Conservation (phyloP, 2,113 vertebrate genomes). For the Leptocoma aspasia region DNA sequence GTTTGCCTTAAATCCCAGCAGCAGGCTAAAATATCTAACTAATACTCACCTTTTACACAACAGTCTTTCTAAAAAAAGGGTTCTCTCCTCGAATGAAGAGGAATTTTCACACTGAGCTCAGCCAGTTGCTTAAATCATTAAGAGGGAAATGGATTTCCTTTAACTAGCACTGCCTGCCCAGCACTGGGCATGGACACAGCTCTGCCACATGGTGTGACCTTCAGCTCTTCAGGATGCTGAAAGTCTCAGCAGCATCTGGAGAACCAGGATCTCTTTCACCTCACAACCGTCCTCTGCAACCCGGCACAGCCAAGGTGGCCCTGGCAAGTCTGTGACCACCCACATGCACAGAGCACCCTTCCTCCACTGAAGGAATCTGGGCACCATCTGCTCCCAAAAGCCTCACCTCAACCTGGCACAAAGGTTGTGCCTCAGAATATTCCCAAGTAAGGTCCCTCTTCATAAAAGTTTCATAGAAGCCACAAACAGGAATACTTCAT, state of each 20-base stretch:
- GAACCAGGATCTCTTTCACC: neutral
- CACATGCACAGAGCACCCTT: neutral
- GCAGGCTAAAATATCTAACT: constrained; percentile 45
- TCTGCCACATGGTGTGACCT: neutral
- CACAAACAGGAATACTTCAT: neutral
- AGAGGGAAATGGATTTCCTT: constrained; percentile 11
- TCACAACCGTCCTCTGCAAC: neutral
- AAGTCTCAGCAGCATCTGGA: neutral
- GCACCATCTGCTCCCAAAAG: neutral
- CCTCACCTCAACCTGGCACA: neutral
- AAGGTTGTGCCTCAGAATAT: neutral
- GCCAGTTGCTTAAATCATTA: neutral
- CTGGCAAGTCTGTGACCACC: neutral
- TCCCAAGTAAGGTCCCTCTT: neutral
- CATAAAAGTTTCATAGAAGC: neutral
- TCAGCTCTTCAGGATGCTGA: neutral
- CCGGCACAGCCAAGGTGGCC: neutral
- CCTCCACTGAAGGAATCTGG: neutral
- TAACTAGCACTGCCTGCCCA: neutral
- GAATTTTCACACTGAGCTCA: neutral
- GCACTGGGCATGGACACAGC: neutral
- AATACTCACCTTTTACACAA: constrained; percentile 36
- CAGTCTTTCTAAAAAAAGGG: neutral
- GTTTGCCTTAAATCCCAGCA: constrained; percentile 65
- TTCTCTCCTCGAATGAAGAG: neutral